phyloP scores from a whole-genome alignment of 2,888 invertebrate genomes.

The Athripsodes cinereus region DNA sequence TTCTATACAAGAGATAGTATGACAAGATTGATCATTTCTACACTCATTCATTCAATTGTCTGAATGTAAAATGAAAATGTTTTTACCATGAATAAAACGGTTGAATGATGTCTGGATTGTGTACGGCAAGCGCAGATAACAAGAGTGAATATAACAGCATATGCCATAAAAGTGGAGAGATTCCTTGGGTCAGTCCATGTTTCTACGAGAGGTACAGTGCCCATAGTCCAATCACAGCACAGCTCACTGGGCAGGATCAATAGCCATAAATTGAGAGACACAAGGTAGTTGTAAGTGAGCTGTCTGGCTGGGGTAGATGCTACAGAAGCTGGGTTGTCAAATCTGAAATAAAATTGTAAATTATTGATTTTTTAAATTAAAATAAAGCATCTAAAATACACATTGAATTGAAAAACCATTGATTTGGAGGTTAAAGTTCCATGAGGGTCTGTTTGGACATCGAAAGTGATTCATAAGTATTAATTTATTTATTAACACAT shows the following conservation, averaged over 20 bases:
- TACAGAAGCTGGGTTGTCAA: conserved; percentile 95
- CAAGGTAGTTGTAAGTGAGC: conserved; percentile 87
- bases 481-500: too few species aligned
- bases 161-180: conserved; percentile 67
- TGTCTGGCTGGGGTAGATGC: conserved; percentile 78
- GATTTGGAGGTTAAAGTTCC: too few species aligned
- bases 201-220: conserved; percentile 80
- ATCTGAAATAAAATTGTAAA: conserved; percentile 49
- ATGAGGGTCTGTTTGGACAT: too few species aligned
- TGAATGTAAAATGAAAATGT: too few species aligned
- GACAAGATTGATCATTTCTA: too few species aligned
- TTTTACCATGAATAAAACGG: conserved; percentile 46
- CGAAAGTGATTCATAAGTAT: too few species aligned
- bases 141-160: conserved; percentile 53
- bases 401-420: too few species aligned
- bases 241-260: conserved; percentile 82
- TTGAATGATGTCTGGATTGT: conserved; percentile 56
- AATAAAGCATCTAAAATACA: too few species aligned
- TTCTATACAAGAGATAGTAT: too few species aligned
- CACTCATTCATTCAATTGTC: too few species aligned
- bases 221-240: conserved; percentile 99
- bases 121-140: conserved; percentile 50
- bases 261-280: conserved; percentile 86
- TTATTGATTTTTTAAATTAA: neutral
- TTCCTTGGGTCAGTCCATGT: conserved; percentile 77